Percentiles rank a stretch among this genome's conserved stretches.
phyloP scores from a whole-genome alignment of 2,113 vertebrate species.

The Bolborhynchus lineola region DNA sequence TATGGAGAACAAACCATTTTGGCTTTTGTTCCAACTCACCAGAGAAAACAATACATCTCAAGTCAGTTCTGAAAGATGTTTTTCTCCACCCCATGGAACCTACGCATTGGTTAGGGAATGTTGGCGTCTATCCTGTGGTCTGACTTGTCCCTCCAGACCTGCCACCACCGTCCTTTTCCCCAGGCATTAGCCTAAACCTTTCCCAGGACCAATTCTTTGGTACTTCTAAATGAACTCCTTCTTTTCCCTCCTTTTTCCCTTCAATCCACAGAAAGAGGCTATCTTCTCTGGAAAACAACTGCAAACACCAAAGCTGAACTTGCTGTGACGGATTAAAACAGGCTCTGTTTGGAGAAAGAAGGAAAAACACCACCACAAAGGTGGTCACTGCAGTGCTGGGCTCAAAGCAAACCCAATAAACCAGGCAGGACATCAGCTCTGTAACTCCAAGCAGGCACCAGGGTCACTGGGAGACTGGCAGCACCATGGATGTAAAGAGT shows the following conservation, averaged over 20 bases:
- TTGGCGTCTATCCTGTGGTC: not conserved
- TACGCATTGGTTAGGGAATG: not conserved
- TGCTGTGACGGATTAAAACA: not conserved
- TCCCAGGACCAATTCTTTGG: not conserved
- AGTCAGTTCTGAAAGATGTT: not conserved
- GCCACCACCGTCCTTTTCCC: not conserved
- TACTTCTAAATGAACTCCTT: not conserved
- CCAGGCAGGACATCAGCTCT: not conserved
- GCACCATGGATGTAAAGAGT: fast-evolving
- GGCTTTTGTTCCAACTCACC: not conserved
- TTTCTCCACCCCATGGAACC: not conserved
- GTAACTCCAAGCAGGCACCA: fast-evolving
- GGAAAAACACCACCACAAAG: fast-evolving
- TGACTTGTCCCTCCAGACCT: not conserved
- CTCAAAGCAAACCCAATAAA: not conserved
- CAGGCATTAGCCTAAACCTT: not conserved
- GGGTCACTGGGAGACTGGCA: not conserved
- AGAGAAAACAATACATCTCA: not conserved
- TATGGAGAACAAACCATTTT: not conserved
- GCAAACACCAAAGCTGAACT: not conserved
- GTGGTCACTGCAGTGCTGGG: fast-evolving
- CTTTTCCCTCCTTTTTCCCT: not conserved
- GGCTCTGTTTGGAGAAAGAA: not conserved
- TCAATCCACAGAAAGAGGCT: not conserved
- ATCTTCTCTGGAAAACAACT: not conserved